Evolutionary conservation across 2,888 invertebrate species (phyloP), one percentile per base, ranked within the genome.

Genomic region (Ametastegia equiseti): DNA sequence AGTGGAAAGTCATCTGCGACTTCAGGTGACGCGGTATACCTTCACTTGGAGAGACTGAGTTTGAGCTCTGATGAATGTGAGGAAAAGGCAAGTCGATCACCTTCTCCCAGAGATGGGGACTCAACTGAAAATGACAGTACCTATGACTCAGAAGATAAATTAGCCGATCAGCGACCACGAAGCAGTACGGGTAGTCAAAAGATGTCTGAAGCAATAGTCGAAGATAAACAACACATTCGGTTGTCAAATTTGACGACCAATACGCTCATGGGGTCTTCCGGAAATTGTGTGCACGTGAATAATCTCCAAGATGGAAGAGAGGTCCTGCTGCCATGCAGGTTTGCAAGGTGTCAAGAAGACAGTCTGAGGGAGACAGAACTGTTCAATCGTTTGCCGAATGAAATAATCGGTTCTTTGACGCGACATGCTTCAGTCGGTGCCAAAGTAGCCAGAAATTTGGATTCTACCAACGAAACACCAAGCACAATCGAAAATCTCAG

Each of bases 301-400:
- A 63, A 79, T 60, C 79, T 79, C 27, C 79, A 79, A 33, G 63
- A 79, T 63, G 63, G 79, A 33, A 65, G 79, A 45, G 79, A 79
- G 27, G 79, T 79, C 23, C 60, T 23, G 42, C 7, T 79, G 42
- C 39, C 47, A 33, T 54, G 36, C 13, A 13, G 50, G 23, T 23
- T 19, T 36, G 4, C 75, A 54, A 33, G 13, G 27, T 42, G 2
- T n/a, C 36, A 9, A 50, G 54, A 54, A 36, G 23, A 50, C 27
- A 2, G n/a, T 54, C 13, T n/a, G 19, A 54, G 13, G 6, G 23
- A 75, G 13, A 75, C 11, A 54, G 36, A 75, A 45, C 33, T 75
- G 36, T 75, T 75, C 15, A 23, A 54, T 27, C 50, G 19, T 54
- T 36, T 75, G 27, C 75, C 75, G 13, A 54, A 54, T 13, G 54